Conservation (phyloP, 1,140 invertebrate genomes). For the Tetramorium simillimum region DNA sequence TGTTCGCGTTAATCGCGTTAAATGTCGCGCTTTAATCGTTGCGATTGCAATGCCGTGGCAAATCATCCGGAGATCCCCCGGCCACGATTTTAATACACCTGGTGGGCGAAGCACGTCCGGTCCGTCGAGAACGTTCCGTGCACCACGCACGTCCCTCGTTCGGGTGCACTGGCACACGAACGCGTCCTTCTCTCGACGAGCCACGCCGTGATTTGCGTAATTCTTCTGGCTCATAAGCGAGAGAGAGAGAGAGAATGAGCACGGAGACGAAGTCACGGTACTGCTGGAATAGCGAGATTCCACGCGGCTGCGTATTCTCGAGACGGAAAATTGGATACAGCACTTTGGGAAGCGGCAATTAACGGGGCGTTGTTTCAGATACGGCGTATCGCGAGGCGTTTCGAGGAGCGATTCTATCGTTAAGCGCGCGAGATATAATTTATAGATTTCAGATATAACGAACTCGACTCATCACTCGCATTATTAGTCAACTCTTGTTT, state of each 20-base stretch:
- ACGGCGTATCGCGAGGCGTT: not conserved
- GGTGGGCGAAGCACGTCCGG: not conserved
- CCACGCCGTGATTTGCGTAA: not conserved
- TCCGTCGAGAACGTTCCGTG: not conserved
- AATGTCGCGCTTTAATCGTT: conserved; percentile 10
- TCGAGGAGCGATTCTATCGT: not conserved
- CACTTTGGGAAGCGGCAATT: conserved; percentile 9
- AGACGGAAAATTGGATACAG: conserved; percentile 26
- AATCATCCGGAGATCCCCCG: conserved; percentile 17
- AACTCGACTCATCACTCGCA: not conserved
- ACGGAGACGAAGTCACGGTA: not conserved
- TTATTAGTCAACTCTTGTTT: not conserved
- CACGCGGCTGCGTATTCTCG: conserved; percentile 4
- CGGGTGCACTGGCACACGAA: conserved; percentile 11
- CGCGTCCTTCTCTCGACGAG: not conserved
- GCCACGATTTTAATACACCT: conserved; percentile 12
- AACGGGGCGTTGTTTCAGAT: not conserved
- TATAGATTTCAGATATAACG: not conserved
- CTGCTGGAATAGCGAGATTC: conserved; percentile 14
- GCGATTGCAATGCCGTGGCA: conserved; percentile 8
- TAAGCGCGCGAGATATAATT: not conserved
- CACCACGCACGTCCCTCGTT: conserved; percentile 18
- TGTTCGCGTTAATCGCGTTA: conserved; percentile 31
- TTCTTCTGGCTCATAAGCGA: not conserved
- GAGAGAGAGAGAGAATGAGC: not conserved